Base-by-base conservation (phyloP, 2,113 vertebrate genomes). In the Tautogolabrus adspersus region DNA sequence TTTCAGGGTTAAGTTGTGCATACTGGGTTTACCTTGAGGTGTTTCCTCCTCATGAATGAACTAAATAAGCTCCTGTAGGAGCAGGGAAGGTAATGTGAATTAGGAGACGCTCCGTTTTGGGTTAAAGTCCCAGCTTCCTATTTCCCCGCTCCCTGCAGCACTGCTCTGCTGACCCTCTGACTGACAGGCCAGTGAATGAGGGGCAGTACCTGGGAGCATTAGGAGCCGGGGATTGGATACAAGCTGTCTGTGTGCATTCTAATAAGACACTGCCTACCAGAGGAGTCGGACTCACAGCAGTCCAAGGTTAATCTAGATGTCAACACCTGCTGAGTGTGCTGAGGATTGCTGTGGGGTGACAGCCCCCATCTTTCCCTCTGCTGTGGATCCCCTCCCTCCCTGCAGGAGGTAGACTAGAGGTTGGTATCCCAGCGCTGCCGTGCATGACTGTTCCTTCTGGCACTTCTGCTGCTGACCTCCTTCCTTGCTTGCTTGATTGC, bases 271-370 rank as follows among this genome's bases (percentile, higher is more conserved):
- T 83, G 66, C 75, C 84, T 75, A 79, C 78, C 85, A 82, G 82
- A 84, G 82, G 76, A 83, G 75, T 66, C 49, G 69, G 71, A 72
- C 86, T 82, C 81, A 26, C 70, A 84, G 72, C 84, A 68, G 56
- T 79, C 82, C 77, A 77, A 87, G 89, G 91, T 93, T 91, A 92
- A 91, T 91, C 87, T 90, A 88, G 85, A 92, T 88, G 90, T 91
- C 89, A 90, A 72, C 81, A 84, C 84, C 83, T 88, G 91, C 88
- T 90, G 84, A 91, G 82, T 80, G 81, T 81, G 72, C 56, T 57
- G 81, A 52, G 64, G 64, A 81, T 86, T 82, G 86, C 89, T 86
- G 80, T 52, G 66, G 83, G 83, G 75, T 75, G 86, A 88, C 92
- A 81, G 83, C 63, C 67, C 86, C 75, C 72, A 76, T 90, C 57